Conservation (phyloP, 2,888 invertebrate genomes). For the Troglohyphantes excavatus region DNA sequence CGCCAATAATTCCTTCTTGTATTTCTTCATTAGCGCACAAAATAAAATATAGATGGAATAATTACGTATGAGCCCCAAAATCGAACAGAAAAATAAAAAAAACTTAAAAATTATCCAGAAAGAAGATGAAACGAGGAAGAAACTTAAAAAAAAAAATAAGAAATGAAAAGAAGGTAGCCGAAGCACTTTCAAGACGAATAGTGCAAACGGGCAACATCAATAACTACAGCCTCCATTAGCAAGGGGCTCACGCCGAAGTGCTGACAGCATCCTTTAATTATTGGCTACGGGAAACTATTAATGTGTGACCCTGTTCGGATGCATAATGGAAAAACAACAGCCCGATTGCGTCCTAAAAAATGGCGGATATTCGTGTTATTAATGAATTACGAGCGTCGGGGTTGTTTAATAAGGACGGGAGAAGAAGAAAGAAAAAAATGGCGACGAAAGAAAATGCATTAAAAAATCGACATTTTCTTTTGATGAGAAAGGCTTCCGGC, state of each 20-base stretch:
- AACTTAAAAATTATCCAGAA: slow-evolving; percentile 20
- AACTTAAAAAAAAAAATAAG: background rate
- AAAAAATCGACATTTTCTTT: slow-evolving; percentile 22
- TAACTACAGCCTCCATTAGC: slow-evolving; percentile 74
- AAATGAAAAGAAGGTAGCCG: slow-evolving; percentile 37
- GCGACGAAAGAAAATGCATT: slow-evolving; percentile 5
- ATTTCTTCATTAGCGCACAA: slow-evolving; percentile 33
- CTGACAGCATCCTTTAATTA: slow-evolving; percentile 74
- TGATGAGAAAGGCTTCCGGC: slow-evolving; percentile 57
- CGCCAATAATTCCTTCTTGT: slow-evolving; percentile 12
- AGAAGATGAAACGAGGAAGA: no score
- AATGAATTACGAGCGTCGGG: slow-evolving; percentile 73
- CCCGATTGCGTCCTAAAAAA: slow-evolving; percentile 58
- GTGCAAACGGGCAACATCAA: slow-evolving; percentile 66
- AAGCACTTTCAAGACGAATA: slow-evolving; percentile 70
- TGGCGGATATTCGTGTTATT: slow-evolving; percentile 66
- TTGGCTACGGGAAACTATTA: slow-evolving; percentile 77
- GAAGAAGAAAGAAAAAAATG: slow-evolving; percentile 4
- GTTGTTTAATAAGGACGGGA: slow-evolving; percentile 57
- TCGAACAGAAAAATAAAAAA: background rate
- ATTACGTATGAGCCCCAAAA: slow-evolving; percentile 33
- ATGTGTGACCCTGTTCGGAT: slow-evolving; percentile 47
- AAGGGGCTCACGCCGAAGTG: slow-evolving; percentile 33
- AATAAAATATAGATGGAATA: slow-evolving; percentile 49
- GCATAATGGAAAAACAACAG: slow-evolving; percentile 77